A percentile compares a stretch with the other conserved stretches of the same genome.
These are phyloP conservation scores for Drosophila neutralis DNA, from an alignment of 2,888 invertebrate genomes.

Conservation along the genomic window DNA sequence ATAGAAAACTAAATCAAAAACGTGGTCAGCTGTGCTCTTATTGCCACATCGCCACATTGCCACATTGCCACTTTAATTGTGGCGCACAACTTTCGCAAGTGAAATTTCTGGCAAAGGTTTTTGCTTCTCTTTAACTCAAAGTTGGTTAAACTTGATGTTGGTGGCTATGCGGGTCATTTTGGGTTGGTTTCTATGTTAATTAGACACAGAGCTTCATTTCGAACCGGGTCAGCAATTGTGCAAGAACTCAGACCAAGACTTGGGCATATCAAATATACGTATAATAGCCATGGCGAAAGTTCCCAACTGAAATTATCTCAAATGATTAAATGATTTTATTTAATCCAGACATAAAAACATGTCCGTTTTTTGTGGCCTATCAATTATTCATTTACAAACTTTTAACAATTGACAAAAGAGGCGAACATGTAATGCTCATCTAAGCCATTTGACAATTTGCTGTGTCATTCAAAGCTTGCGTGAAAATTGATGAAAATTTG, in stretches of 20 bases:
- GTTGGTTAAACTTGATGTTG: conserved; percentile 15
- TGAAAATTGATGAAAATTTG: conserved; percentile 50
- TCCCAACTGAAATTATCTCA: background rate
- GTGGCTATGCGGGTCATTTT: conserved; percentile 15
- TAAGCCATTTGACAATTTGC: conserved; percentile 37
- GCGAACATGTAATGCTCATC: conserved; percentile 13
- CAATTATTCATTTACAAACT: conserved; percentile 12
- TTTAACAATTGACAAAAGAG: conserved; percentile 39
- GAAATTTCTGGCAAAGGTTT: conserved; percentile 61
- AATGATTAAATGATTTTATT: conserved; percentile 2
- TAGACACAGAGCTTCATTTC: conserved; percentile 29
- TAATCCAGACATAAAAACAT: background rate
- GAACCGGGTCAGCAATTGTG: conserved; percentile 12
- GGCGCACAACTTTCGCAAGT: conserved; percentile 67
- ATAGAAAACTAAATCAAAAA: conserved; percentile 9
- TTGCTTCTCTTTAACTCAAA: conserved; percentile 21
- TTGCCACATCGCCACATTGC: conserved; percentile 9
- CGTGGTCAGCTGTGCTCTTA: conserved; percentile 45
- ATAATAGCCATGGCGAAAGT: conserved; percentile 1
- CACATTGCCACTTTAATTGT: conserved; percentile 55
- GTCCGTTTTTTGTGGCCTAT: background rate
- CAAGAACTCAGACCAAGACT: background rate
- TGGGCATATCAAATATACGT: background rate
- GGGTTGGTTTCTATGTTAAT: conserved; percentile 51
- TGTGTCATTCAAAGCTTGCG: conserved; percentile 29